phyloP scores from a whole-genome alignment of 2,113 vertebrate species.

The Channa argus region DNA sequence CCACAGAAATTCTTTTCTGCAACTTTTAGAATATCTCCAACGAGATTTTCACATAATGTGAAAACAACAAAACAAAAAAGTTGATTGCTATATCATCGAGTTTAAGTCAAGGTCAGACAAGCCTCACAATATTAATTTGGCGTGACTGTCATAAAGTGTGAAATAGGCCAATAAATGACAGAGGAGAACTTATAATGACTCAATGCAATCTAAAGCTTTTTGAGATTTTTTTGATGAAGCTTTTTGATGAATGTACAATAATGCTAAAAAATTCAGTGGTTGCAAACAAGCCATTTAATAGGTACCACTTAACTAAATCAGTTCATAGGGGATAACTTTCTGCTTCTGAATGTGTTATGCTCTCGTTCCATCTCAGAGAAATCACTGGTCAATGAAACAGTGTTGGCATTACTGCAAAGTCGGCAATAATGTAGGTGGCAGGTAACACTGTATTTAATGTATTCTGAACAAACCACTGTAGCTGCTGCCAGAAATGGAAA shows the following conservation, averaged over 20 bases:
- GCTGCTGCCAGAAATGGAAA: constrained; percentile 58
- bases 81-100: constrained; percentile 38
- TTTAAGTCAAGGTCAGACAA: constrained; percentile 29
- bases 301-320: background rate
- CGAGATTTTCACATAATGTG: constrained; percentile 23
- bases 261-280: background rate
- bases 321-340: background rate
- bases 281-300: constrained; percentile 7
- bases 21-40: constrained; percentile 5
- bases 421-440: constrained; percentile 54
- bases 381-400: constrained; percentile 46
- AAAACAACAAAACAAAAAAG: constrained; percentile 51
- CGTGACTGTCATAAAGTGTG: constrained; percentile 37
- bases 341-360: background rate
- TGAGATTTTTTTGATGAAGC: background rate
- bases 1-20: background rate
- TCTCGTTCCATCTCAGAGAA: background rate
- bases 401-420: constrained; percentile 41
- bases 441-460: constrained; percentile 47
- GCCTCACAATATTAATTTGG: constrained; percentile 17
- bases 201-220: constrained; percentile 3
- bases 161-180: constrained; percentile 41
- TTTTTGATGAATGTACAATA: constrained; percentile 4
- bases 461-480: constrained; percentile 47
- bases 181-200: constrained; percentile 1